Evolutionary conservation across 2,113 vertebrate genomes (phyloP).

Genomic region (Donacobius atricapilla): DNA sequence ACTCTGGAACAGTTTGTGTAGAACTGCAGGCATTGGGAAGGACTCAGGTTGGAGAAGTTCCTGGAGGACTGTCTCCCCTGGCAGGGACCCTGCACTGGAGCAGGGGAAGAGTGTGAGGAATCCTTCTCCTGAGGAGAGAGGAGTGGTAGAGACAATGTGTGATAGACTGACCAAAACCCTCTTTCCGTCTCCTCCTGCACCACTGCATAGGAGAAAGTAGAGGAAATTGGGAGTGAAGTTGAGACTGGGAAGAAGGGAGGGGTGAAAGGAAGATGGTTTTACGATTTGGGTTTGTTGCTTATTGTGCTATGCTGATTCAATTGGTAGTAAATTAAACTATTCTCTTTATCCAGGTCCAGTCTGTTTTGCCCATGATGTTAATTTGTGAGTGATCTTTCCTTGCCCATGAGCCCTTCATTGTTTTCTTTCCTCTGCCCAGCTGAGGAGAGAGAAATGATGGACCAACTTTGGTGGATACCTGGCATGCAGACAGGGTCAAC

Average conservation of each 20-base stretch:
- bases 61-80: background rate
- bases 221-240: background rate
- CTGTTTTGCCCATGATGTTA: background rate
- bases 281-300: background rate
- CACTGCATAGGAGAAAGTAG: background rate
- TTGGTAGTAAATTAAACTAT: background rate
- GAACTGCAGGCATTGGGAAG: background rate
- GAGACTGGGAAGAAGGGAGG: background rate
- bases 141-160: background rate
- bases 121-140: background rate
- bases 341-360: background rate
- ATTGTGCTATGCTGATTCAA: background rate
- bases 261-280: background rate
- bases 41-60: background rate
- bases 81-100: background rate
- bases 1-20: background rate
- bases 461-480: background rate
- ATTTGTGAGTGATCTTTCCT: background rate
- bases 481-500: background rate
- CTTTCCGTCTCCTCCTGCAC: background rate
- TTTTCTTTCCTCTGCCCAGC: background rate
- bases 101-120: background rate
- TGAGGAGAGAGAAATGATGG: background rate
- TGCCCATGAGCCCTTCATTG: background rate
- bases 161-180: background rate